These are phyloP conservation scores for Spheniscus mendiculus DNA, from an alignment of 2,113 vertebrate genomes.

Conservation along the genomic window DNA sequence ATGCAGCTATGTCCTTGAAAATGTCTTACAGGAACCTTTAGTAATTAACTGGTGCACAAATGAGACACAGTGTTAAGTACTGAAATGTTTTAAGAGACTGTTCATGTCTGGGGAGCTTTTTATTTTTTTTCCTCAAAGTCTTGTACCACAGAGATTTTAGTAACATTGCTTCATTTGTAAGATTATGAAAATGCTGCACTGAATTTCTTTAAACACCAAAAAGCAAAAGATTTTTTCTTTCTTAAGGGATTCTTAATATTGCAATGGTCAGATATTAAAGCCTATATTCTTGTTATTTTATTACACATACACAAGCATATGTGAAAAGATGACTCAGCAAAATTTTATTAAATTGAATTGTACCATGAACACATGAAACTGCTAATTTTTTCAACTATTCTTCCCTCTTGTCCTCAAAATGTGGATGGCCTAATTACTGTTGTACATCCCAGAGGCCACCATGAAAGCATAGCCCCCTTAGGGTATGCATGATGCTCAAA, in stretches of 20 bases:
- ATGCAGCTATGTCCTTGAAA: not conserved
- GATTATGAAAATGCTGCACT: not conserved
- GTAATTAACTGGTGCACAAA: not conserved
- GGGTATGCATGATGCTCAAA: not conserved
- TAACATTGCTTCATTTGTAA: not conserved
- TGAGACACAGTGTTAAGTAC: not conserved
- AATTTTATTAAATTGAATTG: not conserved
- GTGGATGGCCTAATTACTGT: not conserved
- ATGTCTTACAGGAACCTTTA: not conserved
- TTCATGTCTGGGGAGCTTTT: not conserved
- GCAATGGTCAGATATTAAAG: not conserved
- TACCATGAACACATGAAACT: not conserved
- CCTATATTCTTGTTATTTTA: not conserved
- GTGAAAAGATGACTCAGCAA: not conserved
- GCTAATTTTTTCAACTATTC: not conserved
- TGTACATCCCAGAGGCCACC: not conserved
- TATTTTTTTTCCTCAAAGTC: not conserved
- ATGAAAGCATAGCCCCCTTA: not conserved
- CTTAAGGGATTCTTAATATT: not conserved
- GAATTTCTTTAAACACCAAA: not conserved
- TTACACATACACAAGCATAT: not conserved
- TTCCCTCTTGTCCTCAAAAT: not conserved
- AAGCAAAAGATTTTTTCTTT: not conserved
- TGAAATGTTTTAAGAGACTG: not conserved
- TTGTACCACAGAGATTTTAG: not conserved